phyloP scores from a whole-genome alignment of 2,888 invertebrate genomes.

The Tetrapedia diversipes region DNA sequence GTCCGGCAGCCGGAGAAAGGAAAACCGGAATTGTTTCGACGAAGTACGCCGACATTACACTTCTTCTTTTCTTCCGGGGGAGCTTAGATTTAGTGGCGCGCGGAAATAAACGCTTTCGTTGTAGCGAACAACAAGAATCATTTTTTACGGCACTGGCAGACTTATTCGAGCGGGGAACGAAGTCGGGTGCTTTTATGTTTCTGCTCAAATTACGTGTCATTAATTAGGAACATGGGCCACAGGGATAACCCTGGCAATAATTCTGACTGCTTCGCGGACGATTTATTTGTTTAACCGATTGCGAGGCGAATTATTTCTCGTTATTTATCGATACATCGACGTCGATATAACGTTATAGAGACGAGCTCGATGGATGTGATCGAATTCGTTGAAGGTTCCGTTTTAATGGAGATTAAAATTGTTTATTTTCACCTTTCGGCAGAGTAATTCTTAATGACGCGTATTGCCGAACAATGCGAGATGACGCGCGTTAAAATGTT shows the following conservation, averaged over 20 bases:
- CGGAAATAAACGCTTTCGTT: constrained; percentile 65
- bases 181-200: constrained; percentile 27
- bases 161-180: constrained; percentile 46
- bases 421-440: neutral
- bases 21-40: constrained; percentile 58
- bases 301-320: neutral
- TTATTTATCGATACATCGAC: constrained; percentile 6
- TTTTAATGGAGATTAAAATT: neutral
- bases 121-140: constrained; percentile 68
- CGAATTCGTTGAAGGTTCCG: neutral
- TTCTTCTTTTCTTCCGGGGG: constrained; percentile 36
- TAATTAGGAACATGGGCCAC: constrained; percentile 32
- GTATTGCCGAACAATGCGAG: neutral
- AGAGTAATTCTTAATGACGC: neutral
- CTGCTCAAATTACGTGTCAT: constrained; percentile 24
- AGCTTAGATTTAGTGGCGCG: constrained; percentile 60
- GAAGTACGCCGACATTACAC: constrained; percentile 56
- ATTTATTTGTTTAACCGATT: neutral
- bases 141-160: constrained; percentile 63
- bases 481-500: neutral
- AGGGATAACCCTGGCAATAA: constrained; percentile 10
- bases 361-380: neutral
- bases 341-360: neutral
- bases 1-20: constrained; percentile 51
- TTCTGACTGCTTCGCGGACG: no score